Conservation (phyloP, 2,888 invertebrate species). For the Tigriopus californicus region DNA sequence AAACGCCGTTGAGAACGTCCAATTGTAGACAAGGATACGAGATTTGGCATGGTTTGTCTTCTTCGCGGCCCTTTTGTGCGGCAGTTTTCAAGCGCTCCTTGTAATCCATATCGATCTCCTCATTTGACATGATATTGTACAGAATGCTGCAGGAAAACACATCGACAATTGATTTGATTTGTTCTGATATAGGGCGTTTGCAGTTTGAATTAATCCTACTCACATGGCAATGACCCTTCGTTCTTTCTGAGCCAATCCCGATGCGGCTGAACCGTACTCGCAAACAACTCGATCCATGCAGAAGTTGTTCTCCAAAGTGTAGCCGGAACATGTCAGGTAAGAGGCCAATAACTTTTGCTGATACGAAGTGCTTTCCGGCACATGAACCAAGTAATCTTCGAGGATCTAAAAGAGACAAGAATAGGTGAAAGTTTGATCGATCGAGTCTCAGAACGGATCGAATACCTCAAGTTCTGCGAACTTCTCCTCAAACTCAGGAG, state of each 20-base stretch:
- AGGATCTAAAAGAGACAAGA: conserved; percentile 12
- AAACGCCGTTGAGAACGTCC: neutral
- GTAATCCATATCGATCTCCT: conserved; percentile 14
- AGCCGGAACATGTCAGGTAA: conserved; percentile 5
- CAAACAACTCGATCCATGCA: conserved; percentile 12
- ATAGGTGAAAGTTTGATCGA: neutral
- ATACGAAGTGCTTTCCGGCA: conserved; percentile 16
- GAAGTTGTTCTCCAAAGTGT: neutral
- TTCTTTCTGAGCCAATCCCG: neutral
- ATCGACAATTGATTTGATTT: neutral
- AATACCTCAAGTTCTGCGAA: conserved; percentile 17
- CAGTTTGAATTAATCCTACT: neutral
- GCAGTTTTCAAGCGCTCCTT: conserved; percentile 17
- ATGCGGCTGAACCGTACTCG: neutral
- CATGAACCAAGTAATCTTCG: conserved; percentile 16
- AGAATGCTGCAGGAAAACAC: conserved; percentile 12
- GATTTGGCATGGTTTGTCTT: neutral
- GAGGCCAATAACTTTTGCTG: conserved; percentile 14
- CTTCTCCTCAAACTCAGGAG: conserved; percentile 16
- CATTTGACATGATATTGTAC: conserved; percentile 19
- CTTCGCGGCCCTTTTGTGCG: conserved; percentile 16
- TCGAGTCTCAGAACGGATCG: neutral
- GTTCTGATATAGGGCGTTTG: neutral
- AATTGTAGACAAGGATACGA: neutral
- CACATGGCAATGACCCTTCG: conserved; percentile 8